Percentiles rank a stretch among this genome's conserved stretches.
Conservation (phyloP, 2,888 invertebrate species). For the Leucophenga maculata region DNA sequence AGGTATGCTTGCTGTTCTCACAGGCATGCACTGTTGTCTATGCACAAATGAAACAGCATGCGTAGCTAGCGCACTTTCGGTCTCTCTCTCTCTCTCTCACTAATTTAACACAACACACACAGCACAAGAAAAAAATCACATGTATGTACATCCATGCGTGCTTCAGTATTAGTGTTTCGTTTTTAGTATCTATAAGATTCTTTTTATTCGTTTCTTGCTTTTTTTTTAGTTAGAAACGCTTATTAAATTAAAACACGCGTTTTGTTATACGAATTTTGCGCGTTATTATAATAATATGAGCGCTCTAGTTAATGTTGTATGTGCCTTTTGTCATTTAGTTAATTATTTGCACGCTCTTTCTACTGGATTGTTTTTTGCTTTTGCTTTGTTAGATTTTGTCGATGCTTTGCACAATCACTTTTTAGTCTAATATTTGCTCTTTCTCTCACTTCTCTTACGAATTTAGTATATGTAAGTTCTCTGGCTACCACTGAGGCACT, state of each 20-base stretch:
- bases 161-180: neutral
- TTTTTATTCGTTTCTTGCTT: constrained; percentile 3
- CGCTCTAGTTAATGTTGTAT: neutral
- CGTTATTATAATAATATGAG: neutral
- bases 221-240: constrained; percentile 8
- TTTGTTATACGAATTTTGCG: neutral
- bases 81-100: neutral
- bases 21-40: constrained; percentile 19
- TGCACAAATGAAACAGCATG: constrained; percentile 12
- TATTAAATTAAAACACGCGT: constrained; percentile 14
- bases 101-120: neutral
- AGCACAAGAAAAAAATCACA: neutral
- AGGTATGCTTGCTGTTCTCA: constrained; percentile 12
- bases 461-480: neutral
- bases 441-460: neutral
- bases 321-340: neutral
- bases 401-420: neutral
- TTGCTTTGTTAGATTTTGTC: neutral
- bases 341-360: neutral
- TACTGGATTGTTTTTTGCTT: neutral
- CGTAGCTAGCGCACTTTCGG: too few relatives aligned
- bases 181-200: constrained; percentile 13
- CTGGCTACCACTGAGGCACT: too few relatives aligned
- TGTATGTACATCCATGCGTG: neutral
- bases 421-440: neutral